Percentiles rank a stretch among this genome's conserved stretches.
Evolutionary conservation across 1,140 invertebrate genomes (phyloP).

Genomic region (Saxidomus purpurata): DNA sequence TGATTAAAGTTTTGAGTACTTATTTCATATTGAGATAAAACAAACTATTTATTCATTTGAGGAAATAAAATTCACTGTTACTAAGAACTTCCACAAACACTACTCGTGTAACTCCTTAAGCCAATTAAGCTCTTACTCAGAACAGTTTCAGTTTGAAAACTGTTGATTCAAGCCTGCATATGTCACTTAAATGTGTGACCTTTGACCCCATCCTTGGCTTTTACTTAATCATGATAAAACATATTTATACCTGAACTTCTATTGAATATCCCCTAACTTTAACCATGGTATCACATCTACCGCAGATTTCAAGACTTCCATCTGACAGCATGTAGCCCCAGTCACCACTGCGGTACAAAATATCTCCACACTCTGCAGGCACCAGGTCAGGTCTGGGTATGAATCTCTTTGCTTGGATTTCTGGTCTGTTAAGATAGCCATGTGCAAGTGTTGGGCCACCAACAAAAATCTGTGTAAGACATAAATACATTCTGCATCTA

Average conservation of each 20-base stretch:
- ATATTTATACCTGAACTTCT: slow-evolving; percentile 86
- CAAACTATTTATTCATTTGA: too few relatives aligned
- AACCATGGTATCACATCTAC: slow-evolving; percentile 88
- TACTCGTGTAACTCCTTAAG: too few relatives aligned
- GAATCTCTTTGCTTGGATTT: slow-evolving; percentile 87
- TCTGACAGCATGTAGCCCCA: slow-evolving; percentile 88
- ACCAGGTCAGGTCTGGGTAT: slow-evolving; percentile 79
- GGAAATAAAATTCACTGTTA: too few relatives aligned
- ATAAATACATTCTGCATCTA: neutral
- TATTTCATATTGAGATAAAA: too few relatives aligned
- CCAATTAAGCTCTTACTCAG: too few relatives aligned
- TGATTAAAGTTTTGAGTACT: too few relatives aligned
- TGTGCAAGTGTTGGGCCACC: slow-evolving; percentile 87
- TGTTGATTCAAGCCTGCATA: too few relatives aligned
- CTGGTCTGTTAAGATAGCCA: slow-evolving; percentile 88
- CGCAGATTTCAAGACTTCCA: slow-evolving; percentile 87
- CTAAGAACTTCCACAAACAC: too few relatives aligned
- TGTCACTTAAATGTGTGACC: too few relatives aligned
- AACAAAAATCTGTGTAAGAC: slow-evolving; percentile 86
- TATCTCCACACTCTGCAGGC: slow-evolving; percentile 69
- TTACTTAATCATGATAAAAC: too few relatives aligned
- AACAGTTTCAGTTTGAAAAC: too few relatives aligned
- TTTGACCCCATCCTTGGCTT: too few relatives aligned
- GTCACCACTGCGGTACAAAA: slow-evolving; percentile 87
- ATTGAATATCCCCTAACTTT: slow-evolving; percentile 88